Base-by-base conservation (phyloP, 2,888 invertebrate species). In the Lamproptera curius region DNA sequence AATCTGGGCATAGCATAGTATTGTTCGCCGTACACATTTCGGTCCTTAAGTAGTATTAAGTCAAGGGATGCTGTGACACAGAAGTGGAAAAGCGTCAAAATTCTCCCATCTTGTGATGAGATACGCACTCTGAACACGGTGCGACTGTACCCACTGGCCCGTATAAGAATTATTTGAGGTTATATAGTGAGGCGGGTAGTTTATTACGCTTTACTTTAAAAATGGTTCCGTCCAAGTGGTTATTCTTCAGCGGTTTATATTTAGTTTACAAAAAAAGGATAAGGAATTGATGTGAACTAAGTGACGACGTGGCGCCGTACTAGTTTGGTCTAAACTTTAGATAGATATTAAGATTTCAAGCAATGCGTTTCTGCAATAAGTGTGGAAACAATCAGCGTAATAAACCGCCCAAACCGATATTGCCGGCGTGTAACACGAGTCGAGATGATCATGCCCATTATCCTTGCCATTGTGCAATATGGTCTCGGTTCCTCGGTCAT, bases 1-100 rank as follows among this genome's bases (percentile, higher is more conserved):
- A 60, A 67, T 75, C 74, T 76, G 76, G 76, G 74, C 75, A 73
- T 76, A 66, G 75, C 75, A 73, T 76, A 31, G 13, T 14, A 16
- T 36, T 16, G 40, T 26, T 39, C 10, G 8, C 8, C 11, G 28
- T n/a, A n/a, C 11, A n/a, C 3, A 16, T 31, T 11, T 17, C 8
- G n/a, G 36, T 36, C 10, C 31, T 8, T 16, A 16, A 16, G 3
- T 33, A 33, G 17, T 8, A 33, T 10, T 41, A 33, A 41, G 41
- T 1, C 8, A 36, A 3, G 33, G 9, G 10, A 3, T 13, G 17
- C 16, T 11, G 41, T 1, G 20, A 14, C 39, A 26, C 14, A n/a
- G 31, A n/a, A 11, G 11, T n/a, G 31, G n/a, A 31, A 4, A 13
- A 31, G n/a, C n/a, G 31, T 31, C 31, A 31, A n/a, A n/a, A n/a